A percentile compares a stretch with the other conserved stretches of the same genome.
Evolutionary conservation across 2,888 invertebrate genomes (phyloP).

Genomic region (Parochlus steinenii): DNA sequence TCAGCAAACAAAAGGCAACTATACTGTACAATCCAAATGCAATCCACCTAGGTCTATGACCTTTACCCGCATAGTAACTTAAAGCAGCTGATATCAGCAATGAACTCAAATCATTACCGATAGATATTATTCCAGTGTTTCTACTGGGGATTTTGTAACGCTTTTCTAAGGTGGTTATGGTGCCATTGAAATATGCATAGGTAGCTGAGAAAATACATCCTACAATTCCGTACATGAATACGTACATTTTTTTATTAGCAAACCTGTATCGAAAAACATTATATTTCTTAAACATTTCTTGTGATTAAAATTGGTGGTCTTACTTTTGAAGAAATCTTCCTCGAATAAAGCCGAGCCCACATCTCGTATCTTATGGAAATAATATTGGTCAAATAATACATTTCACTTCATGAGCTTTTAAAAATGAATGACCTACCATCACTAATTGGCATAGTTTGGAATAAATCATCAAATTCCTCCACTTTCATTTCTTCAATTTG

Average conservation of each 20-base stretch:
- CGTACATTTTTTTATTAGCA: conserved; percentile 10
- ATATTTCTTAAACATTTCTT: conserved; percentile 43
- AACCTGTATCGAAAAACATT: too few species aligned
- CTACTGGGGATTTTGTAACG: conserved; percentile 54
- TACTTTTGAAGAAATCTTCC: conserved; percentile 40
- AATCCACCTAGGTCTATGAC: conserved; percentile 57
- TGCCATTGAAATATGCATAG: conserved; percentile 56
- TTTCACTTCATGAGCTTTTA: not conserved
- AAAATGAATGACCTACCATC: too few species aligned
- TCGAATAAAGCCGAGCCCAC: conserved; percentile 43
- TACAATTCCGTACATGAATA: conserved; percentile 46
- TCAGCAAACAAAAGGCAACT: conserved; percentile 46
- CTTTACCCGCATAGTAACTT: conserved; percentile 51
- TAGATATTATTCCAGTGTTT: conserved; percentile 52
- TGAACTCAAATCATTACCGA: conserved; percentile 59
- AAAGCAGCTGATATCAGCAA: conserved; percentile 46
- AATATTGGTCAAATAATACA: not conserved
- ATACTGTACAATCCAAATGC: conserved; percentile 40
- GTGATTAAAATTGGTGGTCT: too few species aligned
- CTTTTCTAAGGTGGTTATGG: conserved; percentile 55
- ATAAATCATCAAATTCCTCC: conserved; percentile 29
- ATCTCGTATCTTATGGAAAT: conserved; percentile 44
- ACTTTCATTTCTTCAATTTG: conserved; percentile 17
- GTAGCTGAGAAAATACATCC: conserved; percentile 52
- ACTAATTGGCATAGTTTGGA: conserved; percentile 34